Base-by-base conservation (phyloP, 2,797 vertebrate genomes). In the Chlorospingus flavigularis region DNA sequence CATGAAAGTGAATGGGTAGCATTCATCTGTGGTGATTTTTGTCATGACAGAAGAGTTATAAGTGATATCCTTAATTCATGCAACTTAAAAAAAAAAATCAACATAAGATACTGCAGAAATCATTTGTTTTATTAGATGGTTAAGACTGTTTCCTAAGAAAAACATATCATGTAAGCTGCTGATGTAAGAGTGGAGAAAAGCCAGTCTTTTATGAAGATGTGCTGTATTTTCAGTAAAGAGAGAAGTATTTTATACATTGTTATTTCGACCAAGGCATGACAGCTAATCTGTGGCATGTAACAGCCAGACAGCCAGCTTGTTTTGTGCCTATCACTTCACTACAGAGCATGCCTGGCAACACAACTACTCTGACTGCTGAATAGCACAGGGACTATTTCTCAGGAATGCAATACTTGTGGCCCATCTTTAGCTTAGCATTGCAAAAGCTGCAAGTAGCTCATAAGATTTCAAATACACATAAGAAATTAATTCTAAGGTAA, bases 201-300 rank as follows among this genome's bases (percentile, higher is more conserved):
- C 63, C n/a, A 18, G 40, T 39, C 75, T 72, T 54, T 80, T 71
- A 85, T 88, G 74, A 77, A 6, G 31, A 75, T 11, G 2, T 68
- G 15, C 23, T 77, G 5, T 58, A 54, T 93, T 93, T 92, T 87
- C 72, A 68, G 72, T 43, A 66, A 76, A 87, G 71, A 30, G 26
- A 92, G 57, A 95, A 92, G 24, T 81, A 81, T 76, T 92, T 94
- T 80, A 71, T 10, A 35, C 7, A 84, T 57, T 47, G 25, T 74
- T 91, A 86, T 94, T 95, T 94, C 50, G 76, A 37, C 80, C 12
- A 0, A 96, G 86, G 80, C 72, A 30, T 30, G 78, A 85, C 71
- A 92, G 92, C 57, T 96, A 84, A 95, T 95, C 92, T 96, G 92
- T 39, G 88, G 92, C 93, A 93, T 90, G 92, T 96, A 92, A 73